A percentile compares a stretch with the other conserved stretches of the same genome.
These are phyloP conservation scores for Tenebrio molitor DNA, from an alignment of 1,140 invertebrate genomes.

Conservation along the genomic window DNA sequence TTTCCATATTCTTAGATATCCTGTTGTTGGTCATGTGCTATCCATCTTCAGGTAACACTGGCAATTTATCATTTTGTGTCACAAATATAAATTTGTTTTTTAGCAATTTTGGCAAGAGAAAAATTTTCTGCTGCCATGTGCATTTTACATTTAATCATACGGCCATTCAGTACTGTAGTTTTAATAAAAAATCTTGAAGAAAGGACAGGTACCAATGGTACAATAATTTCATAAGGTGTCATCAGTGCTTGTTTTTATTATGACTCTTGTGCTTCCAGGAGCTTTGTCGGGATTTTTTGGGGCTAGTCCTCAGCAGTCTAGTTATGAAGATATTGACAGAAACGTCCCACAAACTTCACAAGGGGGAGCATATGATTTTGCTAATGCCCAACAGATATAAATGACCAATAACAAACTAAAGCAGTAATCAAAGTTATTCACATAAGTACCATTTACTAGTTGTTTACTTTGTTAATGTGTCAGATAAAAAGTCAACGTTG, in stretches of 20 bases:
- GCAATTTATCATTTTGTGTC: not conserved
- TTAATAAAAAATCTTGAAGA: constrained; percentile 44
- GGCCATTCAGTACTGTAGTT: constrained; percentile 36
- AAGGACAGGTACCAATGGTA: constrained; percentile 41
- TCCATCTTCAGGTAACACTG: constrained; percentile 35
- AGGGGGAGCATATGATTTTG: constrained; percentile 19
- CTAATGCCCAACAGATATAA: constrained; percentile 40
- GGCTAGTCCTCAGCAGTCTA: constrained; percentile 15
- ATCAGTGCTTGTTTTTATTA: constrained; percentile 14
- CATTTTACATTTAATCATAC: constrained; percentile 44
- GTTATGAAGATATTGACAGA: constrained; percentile 48
- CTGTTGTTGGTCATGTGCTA: constrained; percentile 42
- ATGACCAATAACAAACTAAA: not conserved
- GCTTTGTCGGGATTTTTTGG: constrained; percentile 30
- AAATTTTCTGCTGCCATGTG: constrained; percentile 45
- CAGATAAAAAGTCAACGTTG: too few relatives aligned
- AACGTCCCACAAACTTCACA: constrained; percentile 25
- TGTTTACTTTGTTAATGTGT: too few relatives aligned
- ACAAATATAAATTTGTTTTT: constrained; percentile 19
- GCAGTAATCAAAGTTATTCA: not conserved
- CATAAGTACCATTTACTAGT: too few relatives aligned
- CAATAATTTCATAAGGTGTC: too few relatives aligned
- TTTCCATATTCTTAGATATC: constrained; percentile 47
- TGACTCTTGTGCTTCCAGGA: constrained; percentile 15
- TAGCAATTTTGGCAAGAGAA: constrained; percentile 12